Evolutionary conservation across 2,888 invertebrate species (phyloP), one percentile per base, ranked within the genome.

Genomic region (Microctonus aethiopoides): DNA sequence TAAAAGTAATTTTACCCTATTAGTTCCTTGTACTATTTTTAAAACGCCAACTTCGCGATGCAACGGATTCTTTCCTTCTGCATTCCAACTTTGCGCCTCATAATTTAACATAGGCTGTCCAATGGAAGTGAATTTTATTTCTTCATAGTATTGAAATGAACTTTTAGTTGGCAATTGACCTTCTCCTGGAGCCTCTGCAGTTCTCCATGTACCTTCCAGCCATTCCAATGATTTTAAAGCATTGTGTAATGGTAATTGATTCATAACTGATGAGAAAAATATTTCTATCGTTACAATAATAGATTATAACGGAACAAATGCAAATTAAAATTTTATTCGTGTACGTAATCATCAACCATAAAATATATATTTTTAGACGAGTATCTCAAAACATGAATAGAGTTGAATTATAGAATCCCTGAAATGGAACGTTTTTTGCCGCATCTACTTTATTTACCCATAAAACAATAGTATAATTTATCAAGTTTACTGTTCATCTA

Each of bases 31-130:
- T 54, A 90, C 88, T 57, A 91, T 88, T 62, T 90, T 88, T 6
- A 92, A 79, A 78, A 90, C 91, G 0, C 92, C 92, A 46, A 88
- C 82, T 80, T 92, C 92, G 64, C 89, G 87, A 78, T 92, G 91
- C 90, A 91, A 90, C 0, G 90, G 90, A 2, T 83, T 87, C 32
- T 88, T 87, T 36, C 87, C 89, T 32, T 87, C 87, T 0, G 90
- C 88, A 75, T 91, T 87, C 79, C 86, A 88, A 0, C 90, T 90
- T 67, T 83, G 84, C 0, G 90, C 89, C 2, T 81, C 77, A 76
- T 88, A 92, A 79, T 90, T 90, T 29, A 91, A 87, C 87, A 91
- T 88, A 0, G 92, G 91, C 75, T 91, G 91, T 10, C 91, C 91
- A 82, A 89, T 81, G 52, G 89, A 90, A 59, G 79, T 76, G 78